Evolutionary conservation across 2,113 vertebrate species (phyloP).

Genomic region (Cyprinodon brontotheroides): DNA sequence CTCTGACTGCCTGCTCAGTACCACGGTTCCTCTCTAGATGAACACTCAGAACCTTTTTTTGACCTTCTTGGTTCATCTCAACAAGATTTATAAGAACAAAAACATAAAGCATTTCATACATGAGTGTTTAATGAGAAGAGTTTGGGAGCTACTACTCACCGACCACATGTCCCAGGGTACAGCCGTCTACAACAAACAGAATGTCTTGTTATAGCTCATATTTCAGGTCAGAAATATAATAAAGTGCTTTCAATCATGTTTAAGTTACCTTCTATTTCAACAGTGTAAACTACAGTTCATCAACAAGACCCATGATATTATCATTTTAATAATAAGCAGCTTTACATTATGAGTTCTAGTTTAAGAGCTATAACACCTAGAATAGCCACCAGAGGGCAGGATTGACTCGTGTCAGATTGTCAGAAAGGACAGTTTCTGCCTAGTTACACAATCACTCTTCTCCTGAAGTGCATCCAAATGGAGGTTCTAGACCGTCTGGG

Average conservation of each 20-base stretch:
- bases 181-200: conserved; percentile 78
- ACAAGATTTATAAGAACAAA: too few species aligned
- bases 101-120: not conserved
- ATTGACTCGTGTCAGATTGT: not conserved
- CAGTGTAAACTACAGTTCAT: too few species aligned
- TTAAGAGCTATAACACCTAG: not conserved
- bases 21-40: too few species aligned
- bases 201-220: not conserved
- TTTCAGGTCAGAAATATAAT: not conserved
- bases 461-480: not conserved
- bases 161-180: conserved; percentile 97
- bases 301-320: too few species aligned
- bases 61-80: too few species aligned
- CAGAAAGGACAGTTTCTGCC: too few species aligned
- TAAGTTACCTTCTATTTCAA: too few species aligned
- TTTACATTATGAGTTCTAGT: not conserved
- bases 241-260: too few species aligned
- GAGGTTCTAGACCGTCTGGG: not conserved
- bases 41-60: too few species aligned
- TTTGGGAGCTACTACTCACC: conserved; percentile 78
- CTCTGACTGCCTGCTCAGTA: too few species aligned
- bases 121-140: not conserved
- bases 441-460: not conserved
- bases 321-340: too few species aligned
- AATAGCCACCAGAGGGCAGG: not conserved